phyloP scores from a whole-genome alignment of 2,797 vertebrate genomes.

The Siniperca scherzeri region DNA sequence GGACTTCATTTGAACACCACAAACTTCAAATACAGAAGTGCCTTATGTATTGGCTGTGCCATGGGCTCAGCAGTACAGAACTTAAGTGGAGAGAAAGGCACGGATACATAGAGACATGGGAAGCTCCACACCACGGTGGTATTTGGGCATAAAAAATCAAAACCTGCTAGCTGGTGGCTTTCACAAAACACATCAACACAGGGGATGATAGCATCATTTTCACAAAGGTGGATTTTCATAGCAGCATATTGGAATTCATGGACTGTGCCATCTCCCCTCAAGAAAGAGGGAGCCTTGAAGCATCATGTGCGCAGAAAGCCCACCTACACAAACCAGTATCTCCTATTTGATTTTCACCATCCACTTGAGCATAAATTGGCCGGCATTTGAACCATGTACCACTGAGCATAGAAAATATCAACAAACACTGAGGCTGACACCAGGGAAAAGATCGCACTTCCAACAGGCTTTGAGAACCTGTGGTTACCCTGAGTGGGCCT shows the following conservation, averaged over 20 bases:
- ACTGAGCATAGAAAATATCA: constrained; percentile 18
- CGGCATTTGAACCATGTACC: constrained; percentile 12
- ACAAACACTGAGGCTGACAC: constrained; percentile 18
- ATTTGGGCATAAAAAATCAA: constrained; percentile 2
- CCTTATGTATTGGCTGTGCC: background rate
- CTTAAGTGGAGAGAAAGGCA: background rate
- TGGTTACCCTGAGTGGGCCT: constrained; percentile 30
- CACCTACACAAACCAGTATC: constrained; percentile 9
- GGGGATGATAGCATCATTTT: constrained; percentile 18
- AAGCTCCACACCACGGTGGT: background rate
- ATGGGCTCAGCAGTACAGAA: background rate
- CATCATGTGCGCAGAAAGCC: background rate
- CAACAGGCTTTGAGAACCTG: constrained; percentile 35
- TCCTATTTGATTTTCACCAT: constrained; percentile 33
- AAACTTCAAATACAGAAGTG: background rate
- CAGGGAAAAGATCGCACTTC: constrained; percentile 29
- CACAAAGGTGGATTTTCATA: constrained; percentile 29
- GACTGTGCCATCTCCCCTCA: background rate
- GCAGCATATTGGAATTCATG: constrained; percentile 29
- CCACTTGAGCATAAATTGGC: constrained; percentile 32
- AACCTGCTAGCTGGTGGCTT: background rate
- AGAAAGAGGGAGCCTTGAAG: constrained; percentile 10
- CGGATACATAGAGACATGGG: background rate
- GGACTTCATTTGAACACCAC: background rate
- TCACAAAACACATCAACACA: constrained; percentile 12